Conservation (phyloP, 2,888 invertebrate genomes). For the Ischnura elegans region DNA sequence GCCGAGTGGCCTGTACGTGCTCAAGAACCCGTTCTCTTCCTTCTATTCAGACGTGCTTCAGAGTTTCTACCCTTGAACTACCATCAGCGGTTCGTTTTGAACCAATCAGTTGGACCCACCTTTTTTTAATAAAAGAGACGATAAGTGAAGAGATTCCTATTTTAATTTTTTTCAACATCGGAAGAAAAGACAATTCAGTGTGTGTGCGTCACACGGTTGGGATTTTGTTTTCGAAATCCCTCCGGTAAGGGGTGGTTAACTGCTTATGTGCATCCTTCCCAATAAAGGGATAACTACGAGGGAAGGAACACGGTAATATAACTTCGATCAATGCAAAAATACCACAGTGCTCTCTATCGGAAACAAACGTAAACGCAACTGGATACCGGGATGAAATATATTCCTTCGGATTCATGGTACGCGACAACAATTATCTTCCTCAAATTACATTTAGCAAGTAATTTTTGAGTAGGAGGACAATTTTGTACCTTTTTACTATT, state of each 20-base stretch:
- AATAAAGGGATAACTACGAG: neutral
- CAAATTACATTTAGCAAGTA: neutral
- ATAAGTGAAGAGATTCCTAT: neutral
- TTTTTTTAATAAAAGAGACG: neutral
- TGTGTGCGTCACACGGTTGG: neutral
- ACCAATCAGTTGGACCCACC: conserved; percentile 7
- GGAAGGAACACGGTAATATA: neutral
- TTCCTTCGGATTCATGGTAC: neutral
- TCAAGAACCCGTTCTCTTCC: conserved; percentile 84
- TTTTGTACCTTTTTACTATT: neutral
- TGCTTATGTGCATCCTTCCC: neutral
- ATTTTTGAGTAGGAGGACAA: neutral
- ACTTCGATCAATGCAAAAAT: neutral
- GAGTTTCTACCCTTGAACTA: conserved; percentile 84
- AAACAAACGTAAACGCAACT: neutral
- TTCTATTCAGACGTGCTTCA: conserved; percentile 85
- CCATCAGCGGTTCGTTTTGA: neutral
- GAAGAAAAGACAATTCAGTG: neutral
- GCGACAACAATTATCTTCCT: neutral
- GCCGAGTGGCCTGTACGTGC: conserved; percentile 84
- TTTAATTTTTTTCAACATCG: neutral
- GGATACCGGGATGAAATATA: neutral
- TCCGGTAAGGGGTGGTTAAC: neutral
- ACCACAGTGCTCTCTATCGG: neutral
- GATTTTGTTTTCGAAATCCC: neutral